These are phyloP conservation scores for Rallus crepitans DNA, from an alignment of 2,797 vertebrate genomes.

Conservation along the genomic window DNA sequence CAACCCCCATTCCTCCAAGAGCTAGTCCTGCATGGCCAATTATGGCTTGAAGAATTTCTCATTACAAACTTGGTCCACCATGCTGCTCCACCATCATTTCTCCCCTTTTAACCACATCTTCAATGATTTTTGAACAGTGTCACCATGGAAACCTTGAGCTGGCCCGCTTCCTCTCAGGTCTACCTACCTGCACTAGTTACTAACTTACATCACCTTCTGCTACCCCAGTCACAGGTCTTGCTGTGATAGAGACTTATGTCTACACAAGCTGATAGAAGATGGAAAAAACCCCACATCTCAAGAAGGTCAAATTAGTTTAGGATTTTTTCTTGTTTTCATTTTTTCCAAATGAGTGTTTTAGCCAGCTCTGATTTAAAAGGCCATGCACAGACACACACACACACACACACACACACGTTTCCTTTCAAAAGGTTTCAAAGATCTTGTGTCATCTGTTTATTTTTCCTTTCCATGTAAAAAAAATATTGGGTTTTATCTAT, in stretches of 20 bases:
- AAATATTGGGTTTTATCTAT: background rate
- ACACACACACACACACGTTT: background rate
- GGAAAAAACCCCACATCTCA: background rate
- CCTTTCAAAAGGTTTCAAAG: background rate
- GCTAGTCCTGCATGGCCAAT: accelerated
- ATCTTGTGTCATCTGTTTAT: accelerated
- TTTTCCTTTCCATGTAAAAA: background rate
- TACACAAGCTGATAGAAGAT: background rate
- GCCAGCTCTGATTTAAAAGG: background rate
- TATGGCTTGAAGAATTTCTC: background rate
- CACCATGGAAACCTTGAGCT: background rate
- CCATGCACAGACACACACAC: too few species aligned
- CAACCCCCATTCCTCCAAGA: background rate
- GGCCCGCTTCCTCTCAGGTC: background rate
- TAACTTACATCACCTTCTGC: background rate
- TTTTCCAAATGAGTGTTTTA: background rate
- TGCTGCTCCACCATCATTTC: background rate
- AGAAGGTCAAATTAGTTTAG: background rate
- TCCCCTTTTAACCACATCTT: background rate
- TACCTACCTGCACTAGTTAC: background rate
- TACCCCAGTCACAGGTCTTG: accelerated
- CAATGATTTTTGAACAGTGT: background rate
- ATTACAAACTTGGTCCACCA: background rate
- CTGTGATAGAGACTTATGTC: background rate
- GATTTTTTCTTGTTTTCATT: background rate